Conservation (phyloP, 2,113 vertebrate species). For the Noctilio leporinus region DNA sequence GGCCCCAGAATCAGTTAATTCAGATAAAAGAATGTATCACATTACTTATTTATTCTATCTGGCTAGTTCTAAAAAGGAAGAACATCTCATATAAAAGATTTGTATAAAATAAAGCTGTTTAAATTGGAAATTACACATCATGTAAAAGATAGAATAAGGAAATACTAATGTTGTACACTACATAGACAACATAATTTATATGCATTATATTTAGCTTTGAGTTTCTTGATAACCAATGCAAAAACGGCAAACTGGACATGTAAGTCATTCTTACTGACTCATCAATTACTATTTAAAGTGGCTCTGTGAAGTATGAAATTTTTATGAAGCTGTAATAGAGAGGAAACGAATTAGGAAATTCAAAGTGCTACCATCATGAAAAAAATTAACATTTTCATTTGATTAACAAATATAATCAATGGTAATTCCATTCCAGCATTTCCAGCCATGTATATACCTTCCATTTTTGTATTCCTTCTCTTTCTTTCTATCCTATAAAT, state of each 20-base stretch:
- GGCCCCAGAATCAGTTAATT: neutral
- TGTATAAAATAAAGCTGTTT: neutral
- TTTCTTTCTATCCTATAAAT: neutral
- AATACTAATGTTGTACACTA: neutral
- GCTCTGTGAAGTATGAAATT: neutral
- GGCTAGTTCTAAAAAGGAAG: neutral
- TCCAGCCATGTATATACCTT: neutral
- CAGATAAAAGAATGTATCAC: neutral
- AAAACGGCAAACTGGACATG: neutral
- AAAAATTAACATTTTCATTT: neutral
- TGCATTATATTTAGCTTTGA: neutral
- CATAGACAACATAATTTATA: neutral
- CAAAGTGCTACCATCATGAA: neutral
- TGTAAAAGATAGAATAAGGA: neutral
- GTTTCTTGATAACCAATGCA: neutral
- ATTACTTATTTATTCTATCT: constrained; percentile 1
- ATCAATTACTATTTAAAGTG: neutral
- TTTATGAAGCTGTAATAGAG: neutral
- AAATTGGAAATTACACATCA: constrained; percentile 4
- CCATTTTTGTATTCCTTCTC: neutral
- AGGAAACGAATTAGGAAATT: neutral
- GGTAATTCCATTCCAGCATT: neutral
- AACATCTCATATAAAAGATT: neutral
- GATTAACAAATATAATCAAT: neutral
- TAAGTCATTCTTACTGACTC: neutral